Conservation (phyloP, 2,888 invertebrate genomes). For the Melinaea menophilus region DNA sequence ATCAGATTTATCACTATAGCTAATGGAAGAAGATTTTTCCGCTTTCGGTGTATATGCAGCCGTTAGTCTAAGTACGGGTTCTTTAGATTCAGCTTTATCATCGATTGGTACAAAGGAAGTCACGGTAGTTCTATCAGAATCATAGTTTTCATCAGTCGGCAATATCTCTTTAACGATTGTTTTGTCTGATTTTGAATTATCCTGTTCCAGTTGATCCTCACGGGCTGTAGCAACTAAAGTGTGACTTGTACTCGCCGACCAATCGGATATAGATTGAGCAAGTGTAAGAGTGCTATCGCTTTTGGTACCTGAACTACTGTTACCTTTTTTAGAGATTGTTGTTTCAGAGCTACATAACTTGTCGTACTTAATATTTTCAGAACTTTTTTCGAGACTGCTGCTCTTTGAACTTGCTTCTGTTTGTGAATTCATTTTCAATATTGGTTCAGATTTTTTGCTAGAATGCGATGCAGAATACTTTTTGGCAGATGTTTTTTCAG, state of each 20-base stretch:
- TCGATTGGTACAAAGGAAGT: slow-evolving; percentile 44
- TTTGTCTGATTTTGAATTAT: slow-evolving; percentile 68
- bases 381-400: slow-evolving; percentile 77
- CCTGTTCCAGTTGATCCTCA: slow-evolving; percentile 63
- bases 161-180: slow-evolving; percentile 65
- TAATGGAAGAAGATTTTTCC: slow-evolving; percentile 74
- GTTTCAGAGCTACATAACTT: slow-evolving; percentile 80
- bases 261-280: slow-evolving; percentile 89
- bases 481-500: slow-evolving; percentile 74
- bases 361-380: slow-evolving; percentile 77
- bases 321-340: slow-evolving; percentile 69
- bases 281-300: slow-evolving; percentile 87
- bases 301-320: slow-evolving; percentile 84
- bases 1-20: slow-evolving; percentile 72
- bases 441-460: slow-evolving; percentile 74
- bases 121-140: slow-evolving; percentile 43
- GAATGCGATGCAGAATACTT: slow-evolving; percentile 78
- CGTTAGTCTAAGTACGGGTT: slow-evolving; percentile 58
- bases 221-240: slow-evolving; percentile 82
- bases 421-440: slow-evolving; percentile 61
- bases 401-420: slow-evolving; percentile 78
- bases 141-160: slow-evolving; percentile 44
- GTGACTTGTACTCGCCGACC: slow-evolving; percentile 89
- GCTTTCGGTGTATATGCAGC: slow-evolving; percentile 54
- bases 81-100: slow-evolving; percentile 44